Conservation (phyloP, 2,113 vertebrate genomes). For the Cyphomyrus plagiostoma region DNA sequence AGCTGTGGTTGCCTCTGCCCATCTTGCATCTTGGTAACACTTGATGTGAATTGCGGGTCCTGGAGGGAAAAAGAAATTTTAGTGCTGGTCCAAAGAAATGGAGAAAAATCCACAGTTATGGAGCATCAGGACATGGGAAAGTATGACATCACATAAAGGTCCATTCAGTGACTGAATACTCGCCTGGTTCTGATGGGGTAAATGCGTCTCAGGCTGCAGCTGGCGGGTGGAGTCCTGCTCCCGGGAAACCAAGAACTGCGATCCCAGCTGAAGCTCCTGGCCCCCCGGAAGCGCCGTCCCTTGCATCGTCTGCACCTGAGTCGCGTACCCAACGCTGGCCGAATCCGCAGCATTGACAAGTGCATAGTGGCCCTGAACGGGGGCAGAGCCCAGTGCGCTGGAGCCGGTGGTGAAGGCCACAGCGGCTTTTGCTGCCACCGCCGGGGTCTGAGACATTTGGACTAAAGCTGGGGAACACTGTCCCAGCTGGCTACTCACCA, state of each 20-base stretch:
- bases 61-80: constrained; percentile 39
- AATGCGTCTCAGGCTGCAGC: constrained; percentile 52
- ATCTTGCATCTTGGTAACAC: constrained; percentile 58
- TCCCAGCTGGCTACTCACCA: constrained; percentile 59
- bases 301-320: constrained; percentile 57
- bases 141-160: background rate
- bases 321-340: constrained; percentile 56
- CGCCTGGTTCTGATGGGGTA: constrained; percentile 37
- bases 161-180: constrained; percentile 37
- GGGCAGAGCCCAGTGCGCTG: constrained; percentile 42
- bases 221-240: constrained; percentile 64
- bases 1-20: constrained; percentile 61
- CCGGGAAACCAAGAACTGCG: constrained; percentile 82
- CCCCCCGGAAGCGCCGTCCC: constrained; percentile 55
- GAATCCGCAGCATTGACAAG: constrained; percentile 62
- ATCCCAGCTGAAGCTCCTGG: constrained; percentile 64
- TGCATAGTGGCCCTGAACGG: constrained; percentile 67
- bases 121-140: background rate
- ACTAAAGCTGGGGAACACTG: constrained; percentile 63
- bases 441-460: constrained; percentile 71
- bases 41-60: constrained; percentile 39
- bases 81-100: background rate
- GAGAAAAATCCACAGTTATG: background rate
- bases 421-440: constrained; percentile 63
- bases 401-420: constrained; percentile 55